These are phyloP conservation scores for Cyclophora punctaria DNA, from an alignment of 2,888 invertebrate species.

Conservation along the genomic window DNA sequence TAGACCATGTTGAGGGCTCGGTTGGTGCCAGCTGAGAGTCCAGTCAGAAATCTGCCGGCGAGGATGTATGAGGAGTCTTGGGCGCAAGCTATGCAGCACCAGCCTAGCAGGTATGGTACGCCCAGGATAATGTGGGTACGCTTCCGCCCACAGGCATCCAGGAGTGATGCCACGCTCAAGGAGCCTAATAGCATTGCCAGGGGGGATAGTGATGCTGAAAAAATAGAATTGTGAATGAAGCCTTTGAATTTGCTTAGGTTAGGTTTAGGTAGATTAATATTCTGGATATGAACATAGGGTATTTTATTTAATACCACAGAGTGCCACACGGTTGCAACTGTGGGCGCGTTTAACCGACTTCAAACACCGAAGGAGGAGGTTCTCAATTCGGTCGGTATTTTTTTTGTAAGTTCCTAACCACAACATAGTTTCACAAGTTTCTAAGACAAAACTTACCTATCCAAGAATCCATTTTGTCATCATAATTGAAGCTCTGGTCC, in stretches of 20 bases:
- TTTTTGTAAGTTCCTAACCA: too few relatives aligned
- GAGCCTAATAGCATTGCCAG: conserved; percentile 28
- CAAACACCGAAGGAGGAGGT: too few relatives aligned
- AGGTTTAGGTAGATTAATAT: too few relatives aligned
- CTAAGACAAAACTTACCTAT: conserved; percentile 19
- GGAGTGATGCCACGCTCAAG: conserved; percentile 21
- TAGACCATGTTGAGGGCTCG: conserved; percentile 23
- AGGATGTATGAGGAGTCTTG: conserved; percentile 19
- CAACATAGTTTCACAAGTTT: too few relatives aligned
- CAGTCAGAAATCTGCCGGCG: conserved; percentile 25
- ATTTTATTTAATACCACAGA: too few relatives aligned
- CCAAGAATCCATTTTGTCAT: conserved; percentile 24
- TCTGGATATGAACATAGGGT: too few relatives aligned
- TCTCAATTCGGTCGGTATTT: too few relatives aligned
- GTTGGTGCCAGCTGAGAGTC: conserved; percentile 25
- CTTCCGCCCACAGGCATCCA: conserved; percentile 28
- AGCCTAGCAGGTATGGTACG: conserved; percentile 24
- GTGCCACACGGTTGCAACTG: too few relatives aligned
- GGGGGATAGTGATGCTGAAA: conserved; percentile 29
- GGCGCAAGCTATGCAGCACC: conserved; percentile 23
- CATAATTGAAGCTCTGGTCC: conserved; percentile 18
- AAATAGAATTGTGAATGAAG: too few relatives aligned
- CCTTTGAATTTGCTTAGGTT: too few relatives aligned
- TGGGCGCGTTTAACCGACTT: too few relatives aligned
- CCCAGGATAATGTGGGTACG: conserved; percentile 21